phyloP scores from a whole-genome alignment of 2,888 invertebrate genomes.

The Amphipyra berbera region DNA sequence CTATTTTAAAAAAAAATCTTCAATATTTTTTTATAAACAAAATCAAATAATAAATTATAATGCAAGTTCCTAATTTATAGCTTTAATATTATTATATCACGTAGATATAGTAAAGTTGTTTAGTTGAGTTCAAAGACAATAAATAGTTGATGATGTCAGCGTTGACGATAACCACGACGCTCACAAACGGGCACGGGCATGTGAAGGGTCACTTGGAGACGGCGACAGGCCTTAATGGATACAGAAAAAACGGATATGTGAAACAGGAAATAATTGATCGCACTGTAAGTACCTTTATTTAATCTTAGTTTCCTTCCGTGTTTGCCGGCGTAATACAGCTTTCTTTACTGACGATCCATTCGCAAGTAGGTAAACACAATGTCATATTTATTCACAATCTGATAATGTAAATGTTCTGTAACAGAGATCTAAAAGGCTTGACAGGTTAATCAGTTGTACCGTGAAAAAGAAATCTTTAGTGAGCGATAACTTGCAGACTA shows the following conservation, averaged over 20 bases:
- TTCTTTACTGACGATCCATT: constrained; percentile 2
- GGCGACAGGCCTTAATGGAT: constrained; percentile 71
- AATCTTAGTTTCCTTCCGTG: constrained; percentile 3
- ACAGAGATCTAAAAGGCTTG: constrained; percentile 1
- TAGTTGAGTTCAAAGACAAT: constrained; percentile 38
- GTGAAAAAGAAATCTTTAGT: constrained; percentile 26
- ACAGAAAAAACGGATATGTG: constrained; percentile 81
- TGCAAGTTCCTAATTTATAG: constrained; percentile 52
- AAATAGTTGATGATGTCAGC: constrained; percentile 78
- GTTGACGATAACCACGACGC: constrained; percentile 81
- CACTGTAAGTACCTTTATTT: constrained; percentile 71
- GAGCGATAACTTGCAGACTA: constrained; percentile 16
- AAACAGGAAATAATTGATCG: constrained; percentile 72
- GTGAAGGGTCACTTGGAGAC: constrained; percentile 78
- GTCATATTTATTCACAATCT: neutral
- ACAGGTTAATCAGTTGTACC: constrained; percentile 7
- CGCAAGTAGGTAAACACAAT: neutral
- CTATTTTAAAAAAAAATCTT: too few relatives aligned
- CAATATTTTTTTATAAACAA: constrained; percentile 1
- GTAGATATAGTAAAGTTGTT: constrained; percentile 32
- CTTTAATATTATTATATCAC: constrained; percentile 45
- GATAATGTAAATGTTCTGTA: constrained; percentile 7
- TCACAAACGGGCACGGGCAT: constrained; percentile 81
- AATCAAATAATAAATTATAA: constrained; percentile 25
- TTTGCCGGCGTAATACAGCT: constrained; percentile 10